Conservation (phyloP, 2,797 vertebrate genomes). For the Somateria mollissima region DNA sequence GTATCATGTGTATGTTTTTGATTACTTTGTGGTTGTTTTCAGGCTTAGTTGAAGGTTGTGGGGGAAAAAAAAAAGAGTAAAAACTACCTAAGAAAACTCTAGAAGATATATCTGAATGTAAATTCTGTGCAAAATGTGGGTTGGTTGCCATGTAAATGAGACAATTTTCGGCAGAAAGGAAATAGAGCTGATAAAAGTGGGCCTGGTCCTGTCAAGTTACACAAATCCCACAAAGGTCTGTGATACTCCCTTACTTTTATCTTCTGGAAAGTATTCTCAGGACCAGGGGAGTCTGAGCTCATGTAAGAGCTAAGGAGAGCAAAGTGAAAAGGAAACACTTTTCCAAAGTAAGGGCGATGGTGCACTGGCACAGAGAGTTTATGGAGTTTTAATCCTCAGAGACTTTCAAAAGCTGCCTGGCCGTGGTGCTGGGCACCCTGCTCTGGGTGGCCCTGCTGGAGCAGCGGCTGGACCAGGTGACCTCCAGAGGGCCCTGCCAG, state of each 20-base stretch:
- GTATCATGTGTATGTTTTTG: not conserved
- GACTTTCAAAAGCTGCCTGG: not conserved
- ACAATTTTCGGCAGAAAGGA: not conserved
- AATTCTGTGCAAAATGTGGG: not conserved
- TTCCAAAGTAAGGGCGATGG: not conserved
- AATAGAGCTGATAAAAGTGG: not conserved
- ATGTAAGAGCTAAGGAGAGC: not conserved
- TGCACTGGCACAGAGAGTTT: not conserved
- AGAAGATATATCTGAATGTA: not conserved
- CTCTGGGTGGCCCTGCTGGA: not conserved
- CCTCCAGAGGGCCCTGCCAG: not conserved
- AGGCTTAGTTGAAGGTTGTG: not conserved
- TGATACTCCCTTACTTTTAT: not conserved
- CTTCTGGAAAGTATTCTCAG: not conserved
- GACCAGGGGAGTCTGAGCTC: not conserved
- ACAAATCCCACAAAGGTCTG: not conserved
- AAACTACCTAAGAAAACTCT: not conserved
- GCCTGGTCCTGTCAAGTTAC: not conserved
- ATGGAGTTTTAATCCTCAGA: not conserved
- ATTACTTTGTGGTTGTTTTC: not conserved
- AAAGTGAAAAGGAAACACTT: not conserved
- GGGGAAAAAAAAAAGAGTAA: not conserved
- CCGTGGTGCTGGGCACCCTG: not conserved
- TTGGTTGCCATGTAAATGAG: not conserved
- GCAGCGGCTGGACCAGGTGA: not conserved